Evolutionary conservation across 2,113 vertebrate species (phyloP), one percentile per base, ranked within the genome.

Genomic region (Anarhynchus alexandrinus): DNA sequence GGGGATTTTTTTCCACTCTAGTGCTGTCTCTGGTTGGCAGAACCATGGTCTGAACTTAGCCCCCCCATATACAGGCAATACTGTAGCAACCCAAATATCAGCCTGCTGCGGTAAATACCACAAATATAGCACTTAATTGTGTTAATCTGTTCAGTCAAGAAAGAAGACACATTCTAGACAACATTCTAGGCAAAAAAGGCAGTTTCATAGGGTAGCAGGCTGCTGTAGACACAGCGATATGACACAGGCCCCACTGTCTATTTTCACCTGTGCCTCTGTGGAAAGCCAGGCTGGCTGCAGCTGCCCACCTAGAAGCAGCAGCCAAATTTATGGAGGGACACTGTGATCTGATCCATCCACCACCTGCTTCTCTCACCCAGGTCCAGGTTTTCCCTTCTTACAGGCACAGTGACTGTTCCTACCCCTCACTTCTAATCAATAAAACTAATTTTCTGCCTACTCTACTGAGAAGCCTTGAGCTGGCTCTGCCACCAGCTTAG

Each of bases 381-480:
- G 34, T 61, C 26, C 20, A 64, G 12, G n/a, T 76, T 80, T 51
- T 72, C 19, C n/a, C 21, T 15, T 45, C 61, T 88, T 92, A 72
- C 20, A 85, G 57, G 32, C 17, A 55, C 11, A 65, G 32, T 14
- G 58, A 64, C 30, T 76, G 25, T 32, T 83, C 43, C 61, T 76
- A 64, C 34, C 26, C 26, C 43, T 94, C 43, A 19, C 16, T 87
- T 92, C 49, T 70, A 42, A 90, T 88, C 58, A 80, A 86, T 88
- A 80, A 92, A 96, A 73, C 27, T 69, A 22, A 92, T 96, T 88
- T 95, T 88, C 66, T 93, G 40, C 57, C 57, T 82, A 64, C 17
- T 85, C n/a, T 85, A 25, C 52, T 71, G 43, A 78, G 66, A 19
- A 92, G 49, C 15, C 30, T 67, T 87, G 32, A 91, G 47, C 59